Base-by-base conservation (phyloP, 64 coral and sea anemone species). In the Dendrophyllia cribrosa region DNA sequence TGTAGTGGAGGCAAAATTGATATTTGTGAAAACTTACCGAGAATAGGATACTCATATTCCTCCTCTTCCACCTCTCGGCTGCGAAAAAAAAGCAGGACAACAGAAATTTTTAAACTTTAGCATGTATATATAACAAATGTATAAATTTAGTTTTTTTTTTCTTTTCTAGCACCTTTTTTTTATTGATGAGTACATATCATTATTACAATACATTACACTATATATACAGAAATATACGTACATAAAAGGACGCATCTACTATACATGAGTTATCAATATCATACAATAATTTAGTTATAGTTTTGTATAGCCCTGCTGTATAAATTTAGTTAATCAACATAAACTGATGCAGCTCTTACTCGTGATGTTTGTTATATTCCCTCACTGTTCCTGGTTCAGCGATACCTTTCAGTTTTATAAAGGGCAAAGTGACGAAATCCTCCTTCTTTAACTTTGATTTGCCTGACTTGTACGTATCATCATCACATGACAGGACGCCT, bases 341-440 rank as follows among this genome's bases (percentile, higher is more conserved):
- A 25, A 24, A 24, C 20, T 69, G 19, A n/a, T 21, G 22, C 5
- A 0, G 16, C 0, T 82, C 96, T 94, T 83, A 99, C 97, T 99
- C 97, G 59, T 99, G 97, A 44, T 99, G 77, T 70, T 78, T 99
- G 71, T 96, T 99, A 63, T 99, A 99, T 70, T 99, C 97, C 20
- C 97, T 77, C 14, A 99, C 91, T 16, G 77, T 63, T 9, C 97
- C 97, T 24, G 97, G 97, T 2, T 99, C 97, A 8, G 97, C 91
- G 56, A 99, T 96, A 9, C 97, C 97, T 74, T 99, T 99, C 48
- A 99, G 72, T 19, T 84, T 72, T 82, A 88, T 91, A 14, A 82
- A 66, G 11, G 94, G 97, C 47, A 99, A 73, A 14, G 73, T 60
- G 9, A 94, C 84, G 59, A 99, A 99, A 58, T 99, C 97, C 79